Conservation (phyloP, 2,797 vertebrate genomes). For the Amblyopsis hoosieri region DNA sequence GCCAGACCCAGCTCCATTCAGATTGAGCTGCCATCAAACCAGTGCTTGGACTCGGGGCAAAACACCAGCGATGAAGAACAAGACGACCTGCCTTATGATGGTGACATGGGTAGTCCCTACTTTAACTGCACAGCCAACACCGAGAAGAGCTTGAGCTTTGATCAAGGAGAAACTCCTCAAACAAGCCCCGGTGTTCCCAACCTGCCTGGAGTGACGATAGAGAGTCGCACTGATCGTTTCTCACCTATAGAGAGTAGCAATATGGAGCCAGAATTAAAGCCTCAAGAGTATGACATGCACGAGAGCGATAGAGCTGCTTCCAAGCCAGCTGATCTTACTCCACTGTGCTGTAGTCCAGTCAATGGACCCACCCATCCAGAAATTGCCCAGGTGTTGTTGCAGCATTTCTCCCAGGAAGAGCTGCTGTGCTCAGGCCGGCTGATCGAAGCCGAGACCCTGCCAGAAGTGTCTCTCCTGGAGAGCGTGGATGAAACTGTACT, state of each 20-base stretch:
- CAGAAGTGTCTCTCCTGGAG: conserved; percentile 83
- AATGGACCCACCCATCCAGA: conserved; percentile 40
- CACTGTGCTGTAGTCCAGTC: conserved; percentile 20
- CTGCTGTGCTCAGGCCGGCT: conserved; percentile 64
- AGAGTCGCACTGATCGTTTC: background rate
- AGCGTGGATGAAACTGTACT: conserved; percentile 70
- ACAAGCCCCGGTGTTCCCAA: conserved; percentile 37
- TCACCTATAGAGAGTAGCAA: conserved; percentile 4
- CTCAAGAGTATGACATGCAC: conserved; percentile 11
- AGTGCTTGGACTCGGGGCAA: conserved; percentile 43
- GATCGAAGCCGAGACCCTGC: conserved; percentile 86
- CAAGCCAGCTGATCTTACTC: conserved; percentile 3
- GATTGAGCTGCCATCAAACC: conserved; percentile 20
- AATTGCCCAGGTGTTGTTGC: conserved; percentile 75
- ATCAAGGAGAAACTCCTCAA: conserved; percentile 34
- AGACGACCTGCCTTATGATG: conserved; percentile 83
- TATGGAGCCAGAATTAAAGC: conserved; percentile 10
- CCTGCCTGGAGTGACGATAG: conserved; percentile 18
- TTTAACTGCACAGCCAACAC: conserved; percentile 38
- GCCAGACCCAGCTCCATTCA: conserved; percentile 55
- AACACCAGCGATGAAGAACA: conserved; percentile 82
- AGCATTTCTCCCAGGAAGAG: conserved; percentile 77
- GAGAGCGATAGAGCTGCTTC: conserved; percentile 9
- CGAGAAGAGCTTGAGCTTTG: conserved; percentile 29
- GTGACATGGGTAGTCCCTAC: conserved; percentile 50